Conservation (phyloP, 1,140 invertebrate species). For the Micrasema longulum region DNA sequence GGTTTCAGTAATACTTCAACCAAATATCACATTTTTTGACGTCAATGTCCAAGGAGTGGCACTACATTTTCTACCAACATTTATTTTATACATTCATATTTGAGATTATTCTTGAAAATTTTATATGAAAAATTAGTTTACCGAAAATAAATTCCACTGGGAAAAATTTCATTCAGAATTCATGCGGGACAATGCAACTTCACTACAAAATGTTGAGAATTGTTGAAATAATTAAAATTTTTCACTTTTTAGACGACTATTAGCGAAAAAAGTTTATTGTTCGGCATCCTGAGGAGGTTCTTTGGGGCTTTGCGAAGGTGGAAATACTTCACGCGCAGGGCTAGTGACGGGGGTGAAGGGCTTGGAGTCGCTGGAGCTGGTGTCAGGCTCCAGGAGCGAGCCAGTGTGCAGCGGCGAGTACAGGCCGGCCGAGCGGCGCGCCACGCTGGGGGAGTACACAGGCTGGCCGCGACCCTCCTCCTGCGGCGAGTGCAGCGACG, state of each 20-base stretch:
- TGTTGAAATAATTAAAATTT: too few species aligned
- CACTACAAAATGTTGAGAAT: neutral
- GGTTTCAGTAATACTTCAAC: slow-evolving; percentile 30
- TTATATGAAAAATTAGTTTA: too few species aligned
- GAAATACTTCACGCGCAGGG: slow-evolving; percentile 20
- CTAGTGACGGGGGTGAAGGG: slow-evolving; percentile 40
- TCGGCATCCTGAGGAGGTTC: slow-evolving; percentile 42
- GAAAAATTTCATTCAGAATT: slow-evolving; percentile 1
- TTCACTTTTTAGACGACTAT: too few species aligned
- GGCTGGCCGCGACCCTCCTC: slow-evolving; percentile 58
- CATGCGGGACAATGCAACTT: neutral
- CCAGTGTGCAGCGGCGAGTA: slow-evolving; percentile 39
- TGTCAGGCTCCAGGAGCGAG: slow-evolving; percentile 35
- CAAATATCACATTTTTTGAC: slow-evolving; percentile 44
- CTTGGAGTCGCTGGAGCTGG: slow-evolving; percentile 45
- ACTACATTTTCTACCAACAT: slow-evolving; percentile 1
- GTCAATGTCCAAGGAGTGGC: slow-evolving; percentile 30
- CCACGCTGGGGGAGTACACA: slow-evolving; percentile 59
- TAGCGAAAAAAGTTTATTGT: neutral
- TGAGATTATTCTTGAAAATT: too few species aligned
- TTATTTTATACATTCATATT: too few species aligned
- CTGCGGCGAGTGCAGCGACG: slow-evolving; percentile 54
- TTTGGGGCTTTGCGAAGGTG: slow-evolving; percentile 36
- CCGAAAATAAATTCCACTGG: neutral
- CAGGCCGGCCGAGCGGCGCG: slow-evolving; percentile 58